These are phyloP conservation scores for Cryptoprocta ferox DNA, from an alignment of 2,797 vertebrate genomes.

Conservation along the genomic window DNA sequence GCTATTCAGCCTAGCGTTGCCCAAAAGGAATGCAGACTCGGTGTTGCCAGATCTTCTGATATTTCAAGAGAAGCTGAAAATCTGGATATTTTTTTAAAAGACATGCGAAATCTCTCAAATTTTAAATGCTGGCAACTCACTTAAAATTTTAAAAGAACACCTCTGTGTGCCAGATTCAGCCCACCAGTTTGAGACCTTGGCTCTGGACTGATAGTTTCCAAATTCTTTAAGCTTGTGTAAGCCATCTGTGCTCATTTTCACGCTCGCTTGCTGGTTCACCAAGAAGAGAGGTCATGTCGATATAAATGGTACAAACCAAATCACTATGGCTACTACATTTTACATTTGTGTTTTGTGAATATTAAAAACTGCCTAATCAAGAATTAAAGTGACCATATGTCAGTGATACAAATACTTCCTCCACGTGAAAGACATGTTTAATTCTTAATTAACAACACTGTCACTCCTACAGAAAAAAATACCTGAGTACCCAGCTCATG, in stretches of 20 bases:
- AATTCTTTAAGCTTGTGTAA: constrained; percentile 41
- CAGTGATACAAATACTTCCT: constrained; percentile 70
- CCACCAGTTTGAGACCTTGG: constrained; percentile 49
- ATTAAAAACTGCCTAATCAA: constrained; percentile 61
- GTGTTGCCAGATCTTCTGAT: constrained; percentile 56
- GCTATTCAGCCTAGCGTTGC: neutral
- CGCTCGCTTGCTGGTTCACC: neutral
- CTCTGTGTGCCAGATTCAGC: constrained; percentile 63
- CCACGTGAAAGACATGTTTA: constrained; percentile 49
- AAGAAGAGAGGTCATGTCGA: constrained; percentile 47
- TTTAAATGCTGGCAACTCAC: constrained; percentile 63
- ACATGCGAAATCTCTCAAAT: constrained; percentile 55
- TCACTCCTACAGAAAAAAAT: neutral
- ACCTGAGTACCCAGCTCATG: neutral
- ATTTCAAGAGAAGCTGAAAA: constrained; percentile 63
- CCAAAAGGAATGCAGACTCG: constrained; percentile 27
- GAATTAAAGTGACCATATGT: constrained; percentile 71
- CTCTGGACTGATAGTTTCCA: constrained; percentile 20
- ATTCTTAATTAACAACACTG: neutral
- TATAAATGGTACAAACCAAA: constrained; percentile 31
- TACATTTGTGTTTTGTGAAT: constrained; percentile 38
- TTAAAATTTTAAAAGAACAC: constrained; percentile 58
- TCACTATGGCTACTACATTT: constrained; percentile 35
- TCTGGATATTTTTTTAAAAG: constrained; percentile 1
- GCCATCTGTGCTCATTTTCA: constrained; percentile 40